phyloP scores from a whole-genome alignment of 2,888 invertebrate species.

The Nineta flava region DNA sequence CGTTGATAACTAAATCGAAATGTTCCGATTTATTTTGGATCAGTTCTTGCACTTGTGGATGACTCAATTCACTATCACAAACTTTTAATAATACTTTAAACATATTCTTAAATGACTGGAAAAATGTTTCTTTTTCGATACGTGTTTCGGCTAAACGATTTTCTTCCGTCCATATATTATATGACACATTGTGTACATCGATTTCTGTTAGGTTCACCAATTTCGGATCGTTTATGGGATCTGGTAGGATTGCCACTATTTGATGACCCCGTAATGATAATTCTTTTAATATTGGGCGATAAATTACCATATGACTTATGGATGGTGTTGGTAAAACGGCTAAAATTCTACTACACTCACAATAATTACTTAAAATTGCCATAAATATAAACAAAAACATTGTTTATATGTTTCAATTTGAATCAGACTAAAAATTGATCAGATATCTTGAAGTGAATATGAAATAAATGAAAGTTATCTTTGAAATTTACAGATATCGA shows the following conservation, averaged over 20 bases:
- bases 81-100: conserved; percentile 9
- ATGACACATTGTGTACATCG: conserved; percentile 20
- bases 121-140: not conserved
- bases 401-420: too few relatives aligned
- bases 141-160: not conserved
- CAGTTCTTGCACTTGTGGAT: conserved; percentile 9
- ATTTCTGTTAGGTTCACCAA: conserved; percentile 25
- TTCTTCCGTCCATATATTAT: conserved; percentile 12
- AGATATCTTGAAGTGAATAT: too few relatives aligned
- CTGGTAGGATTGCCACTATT: conserved; percentile 26
- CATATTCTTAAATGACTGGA: not conserved
- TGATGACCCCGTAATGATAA: conserved; percentile 30
- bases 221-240: conserved; percentile 19
- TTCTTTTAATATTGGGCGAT: conserved; percentile 24
- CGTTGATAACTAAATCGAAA: conserved; percentile 19
- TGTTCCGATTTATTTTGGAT: conserved; percentile 8
- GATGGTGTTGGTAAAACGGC: conserved; percentile 26
- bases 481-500: too few relatives aligned
- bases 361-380: too few relatives aligned
- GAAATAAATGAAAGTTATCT: too few relatives aligned
- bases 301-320: conserved; percentile 31
- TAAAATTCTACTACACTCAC: conserved; percentile 19
- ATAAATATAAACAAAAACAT: too few relatives aligned
- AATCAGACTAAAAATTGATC: too few relatives aligned
- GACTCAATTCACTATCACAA: conserved; percentile 9